Percentiles rank a stretch among this genome's conserved stretches.
These are phyloP conservation scores for Stegodyphus dumicola DNA, from an alignment of 1,140 invertebrate species.

Conservation along the genomic window DNA sequence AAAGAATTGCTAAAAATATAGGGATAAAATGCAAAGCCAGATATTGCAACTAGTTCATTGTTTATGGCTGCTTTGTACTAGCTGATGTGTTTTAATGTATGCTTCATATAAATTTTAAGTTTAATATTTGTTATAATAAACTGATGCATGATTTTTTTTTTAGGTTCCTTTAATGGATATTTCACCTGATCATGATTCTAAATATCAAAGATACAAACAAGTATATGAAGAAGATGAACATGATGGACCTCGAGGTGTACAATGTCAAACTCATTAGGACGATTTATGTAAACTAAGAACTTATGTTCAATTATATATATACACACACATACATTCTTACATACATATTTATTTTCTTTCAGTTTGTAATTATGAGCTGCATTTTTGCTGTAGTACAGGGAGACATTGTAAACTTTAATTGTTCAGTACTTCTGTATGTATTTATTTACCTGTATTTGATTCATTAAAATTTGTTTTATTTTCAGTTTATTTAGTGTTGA, in stretches of 20 bases:
- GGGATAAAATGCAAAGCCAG: too few species aligned
- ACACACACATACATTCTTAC: constrained; percentile 30
- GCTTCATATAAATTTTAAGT: neutral
- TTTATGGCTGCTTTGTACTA: neutral
- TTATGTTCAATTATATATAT: neutral
- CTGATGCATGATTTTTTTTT: neutral
- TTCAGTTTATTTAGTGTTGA: too few species aligned
- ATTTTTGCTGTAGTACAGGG: neutral
- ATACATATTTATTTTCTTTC: constrained; percentile 37
- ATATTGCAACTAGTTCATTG: neutral
- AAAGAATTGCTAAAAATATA: neutral
- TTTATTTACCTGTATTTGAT: neutral
- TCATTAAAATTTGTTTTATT: too few species aligned
- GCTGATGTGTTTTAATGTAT: neutral
- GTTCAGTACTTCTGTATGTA: neutral
- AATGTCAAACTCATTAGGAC: constrained; percentile 87
- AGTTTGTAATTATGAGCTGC: neutral
- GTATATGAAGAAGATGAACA: constrained; percentile 81
- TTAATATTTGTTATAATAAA: neutral
- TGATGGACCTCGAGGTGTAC: constrained; percentile 78
- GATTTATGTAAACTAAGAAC: neutral
- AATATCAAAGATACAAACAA: constrained; percentile 69
- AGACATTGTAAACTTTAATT: neutral
- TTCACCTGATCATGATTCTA: constrained; percentile 77
- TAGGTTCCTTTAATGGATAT: constrained; percentile 72